Evolutionary conservation across 2,797 vertebrate genomes (phyloP).

Genomic region (Rhinogobio ventralis): DNA sequence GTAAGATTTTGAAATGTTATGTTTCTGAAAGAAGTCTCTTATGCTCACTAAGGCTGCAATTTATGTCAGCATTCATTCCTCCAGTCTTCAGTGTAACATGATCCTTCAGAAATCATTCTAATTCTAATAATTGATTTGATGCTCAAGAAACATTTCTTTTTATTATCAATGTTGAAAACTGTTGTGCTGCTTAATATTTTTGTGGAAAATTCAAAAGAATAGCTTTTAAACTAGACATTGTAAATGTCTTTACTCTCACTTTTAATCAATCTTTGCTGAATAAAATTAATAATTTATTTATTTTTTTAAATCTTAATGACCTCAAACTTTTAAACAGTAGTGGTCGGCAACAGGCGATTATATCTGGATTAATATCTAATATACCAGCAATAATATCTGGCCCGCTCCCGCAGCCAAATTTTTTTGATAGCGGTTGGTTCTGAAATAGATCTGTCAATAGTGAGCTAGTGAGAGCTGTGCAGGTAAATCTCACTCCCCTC

Average conservation of each 20-base stretch:
- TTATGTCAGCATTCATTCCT: neutral
- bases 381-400: no score
- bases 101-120: neutral
- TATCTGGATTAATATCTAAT: no score
- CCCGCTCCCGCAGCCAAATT: no score
- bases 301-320: neutral
- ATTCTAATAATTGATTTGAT: neutral
- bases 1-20: neutral
- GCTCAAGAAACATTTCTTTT: neutral
- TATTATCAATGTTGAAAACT: neutral
- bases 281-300: neutral
- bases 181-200: neutral
- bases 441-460: no score
- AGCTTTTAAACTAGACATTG: neutral
- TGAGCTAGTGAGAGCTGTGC: no score
- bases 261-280: neutral
- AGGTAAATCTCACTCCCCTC: no score
- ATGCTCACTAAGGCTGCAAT: neutral
- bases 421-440: no score
- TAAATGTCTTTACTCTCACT: neutral
- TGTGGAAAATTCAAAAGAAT: neutral
- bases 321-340: neutral
- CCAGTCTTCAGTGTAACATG: neutral
- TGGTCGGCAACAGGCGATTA: no score
- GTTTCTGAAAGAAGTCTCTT: neutral